A percentile compares a stretch with the other conserved stretches of the same genome.
These are phyloP conservation scores for Rachycentron canadum DNA, from an alignment of 2,797 vertebrate species.

Conservation along the genomic window DNA sequence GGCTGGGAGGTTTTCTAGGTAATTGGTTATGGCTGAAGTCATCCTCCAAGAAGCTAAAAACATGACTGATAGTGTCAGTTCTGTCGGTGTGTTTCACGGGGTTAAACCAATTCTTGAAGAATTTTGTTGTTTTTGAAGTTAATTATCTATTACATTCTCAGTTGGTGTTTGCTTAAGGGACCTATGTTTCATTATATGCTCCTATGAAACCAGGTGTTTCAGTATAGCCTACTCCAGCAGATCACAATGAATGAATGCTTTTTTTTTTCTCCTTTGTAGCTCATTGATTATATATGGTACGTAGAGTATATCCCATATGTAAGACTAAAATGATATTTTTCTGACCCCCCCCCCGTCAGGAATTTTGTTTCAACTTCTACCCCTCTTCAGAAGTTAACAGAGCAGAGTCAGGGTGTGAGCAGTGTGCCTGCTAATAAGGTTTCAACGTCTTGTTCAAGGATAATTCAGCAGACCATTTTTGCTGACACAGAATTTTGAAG, in stretches of 20 bases:
- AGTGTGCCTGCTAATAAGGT: neutral
- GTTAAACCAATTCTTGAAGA: conserved; percentile 1
- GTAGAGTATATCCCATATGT: neutral
- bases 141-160: conserved; percentile 16
- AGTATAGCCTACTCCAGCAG: neutral
- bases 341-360: neutral
- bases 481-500: conserved; percentile 16
- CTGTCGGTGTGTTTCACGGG: conserved; percentile 14
- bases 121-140: conserved; percentile 21
- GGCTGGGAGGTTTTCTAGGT: conserved; percentile 58
- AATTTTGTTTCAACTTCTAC: neutral
- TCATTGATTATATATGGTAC: neutral
- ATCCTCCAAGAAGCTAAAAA: conserved; percentile 54
- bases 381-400: conserved; percentile 8
- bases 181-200: too few relatives aligned
- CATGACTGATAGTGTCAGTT: conserved; percentile 28
- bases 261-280: neutral
- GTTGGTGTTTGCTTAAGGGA: conserved; percentile 17
- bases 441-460: conserved; percentile 2
- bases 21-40: conserved; percentile 62
- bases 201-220: neutral
- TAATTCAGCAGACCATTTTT: conserved; percentile 23
- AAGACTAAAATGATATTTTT: neutral
- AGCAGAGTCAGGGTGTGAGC: conserved; percentile 6
- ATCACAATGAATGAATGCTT: neutral